phyloP scores from a whole-genome alignment of 2,888 invertebrate genomes.

The Sesia bembeciformis region DNA sequence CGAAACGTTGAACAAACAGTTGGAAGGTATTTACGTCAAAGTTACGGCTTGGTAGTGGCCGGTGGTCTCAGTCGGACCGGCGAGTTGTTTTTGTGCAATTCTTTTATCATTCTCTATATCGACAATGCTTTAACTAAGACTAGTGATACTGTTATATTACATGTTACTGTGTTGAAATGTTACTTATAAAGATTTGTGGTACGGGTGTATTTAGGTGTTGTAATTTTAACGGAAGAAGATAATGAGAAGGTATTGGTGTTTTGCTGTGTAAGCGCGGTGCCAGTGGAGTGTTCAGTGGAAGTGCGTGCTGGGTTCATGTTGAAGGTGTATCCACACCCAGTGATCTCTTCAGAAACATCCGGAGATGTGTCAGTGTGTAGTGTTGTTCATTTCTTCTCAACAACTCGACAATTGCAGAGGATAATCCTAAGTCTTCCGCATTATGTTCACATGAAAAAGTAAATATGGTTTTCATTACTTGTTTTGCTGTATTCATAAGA shows the following conservation, averaged over 20 bases:
- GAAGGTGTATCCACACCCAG: slow-evolving; percentile 3
- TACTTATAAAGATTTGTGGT: slow-evolving; percentile 54
- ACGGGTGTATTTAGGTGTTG: slow-evolving; percentile 62
- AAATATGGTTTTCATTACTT: slow-evolving; percentile 57
- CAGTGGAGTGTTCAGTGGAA: slow-evolving; percentile 55
- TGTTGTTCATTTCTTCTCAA: slow-evolving; percentile 20
- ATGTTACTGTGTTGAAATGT: slow-evolving; percentile 58
- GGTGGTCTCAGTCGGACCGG: slow-evolving; percentile 46
- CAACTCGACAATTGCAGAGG: slow-evolving; percentile 11
- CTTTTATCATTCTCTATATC: slow-evolving; percentile 56
- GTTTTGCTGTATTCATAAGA: slow-evolving; percentile 40
- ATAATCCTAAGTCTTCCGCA: slow-evolving; percentile 24
- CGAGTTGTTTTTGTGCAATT: slow-evolving; percentile 38
- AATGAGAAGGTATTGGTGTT: slow-evolving; percentile 44
- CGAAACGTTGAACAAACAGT: slow-evolving; percentile 82
- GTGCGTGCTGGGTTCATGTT: slow-evolving; percentile 16
- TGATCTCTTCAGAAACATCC: slow-evolving; percentile 15
- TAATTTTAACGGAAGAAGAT: slow-evolving; percentile 33
- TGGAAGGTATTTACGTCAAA: slow-evolving; percentile 83
- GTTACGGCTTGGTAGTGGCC: slow-evolving; percentile 63
- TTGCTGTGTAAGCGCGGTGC: slow-evolving; percentile 40
- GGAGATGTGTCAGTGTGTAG: slow-evolving; percentile 44
- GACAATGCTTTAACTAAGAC: slow-evolving; percentile 72
- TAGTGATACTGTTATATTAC: slow-evolving; percentile 57
- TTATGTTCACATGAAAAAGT: slow-evolving; percentile 42